Base-by-base conservation (phyloP, 2,113 vertebrate species). In the Scomber japonicus region DNA sequence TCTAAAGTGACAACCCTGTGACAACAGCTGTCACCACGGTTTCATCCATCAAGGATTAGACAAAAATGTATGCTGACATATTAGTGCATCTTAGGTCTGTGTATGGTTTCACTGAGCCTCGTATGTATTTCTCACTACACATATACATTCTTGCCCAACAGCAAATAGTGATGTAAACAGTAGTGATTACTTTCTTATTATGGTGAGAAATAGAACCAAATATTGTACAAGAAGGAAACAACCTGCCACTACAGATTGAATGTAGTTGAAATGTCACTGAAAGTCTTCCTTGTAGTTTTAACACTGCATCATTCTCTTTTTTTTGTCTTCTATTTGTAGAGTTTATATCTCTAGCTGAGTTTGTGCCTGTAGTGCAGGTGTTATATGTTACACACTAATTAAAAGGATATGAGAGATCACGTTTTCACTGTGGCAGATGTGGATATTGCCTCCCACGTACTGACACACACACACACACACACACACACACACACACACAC, bases 381-480 rank as follows among this genome's bases (percentile, higher is more conserved):
- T 75, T 70, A 64, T 61, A 75, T 70, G 71, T 82, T 85, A 67
- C 57, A 57, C 51, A 61, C 69, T 89, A 91, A 93, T 93, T 90
- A 84, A 62, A 87, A 73, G 44, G 75, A 90, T 90, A 51, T 68
- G 15, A 73, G 80, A 40, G 51, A 87, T 81, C 89, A 89, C 27
- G 75, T 84, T 78, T 80, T 66, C 73, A 71, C 61, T 73, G 57
- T 40, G 72, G 73, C 54, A 77, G 72, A 60, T 67, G 55, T 53
- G 16, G 63, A 63, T 71, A 81, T 84, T 71, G 31, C 85, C 88
- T 84, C 88, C 84, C 83, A 89, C 89, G 75, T 86, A 72, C 46
- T 60, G n/a, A 85, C 14, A 5, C 48, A 63, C 48, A 66, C 62
- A 67, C 15, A 35, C 55, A 21, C 11, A 24, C 57, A 53, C 57